Evolutionary conservation across 2,888 invertebrate species (phyloP), one percentile per base, ranked within the genome.

Genomic region (Hydropsyche betteni): DNA sequence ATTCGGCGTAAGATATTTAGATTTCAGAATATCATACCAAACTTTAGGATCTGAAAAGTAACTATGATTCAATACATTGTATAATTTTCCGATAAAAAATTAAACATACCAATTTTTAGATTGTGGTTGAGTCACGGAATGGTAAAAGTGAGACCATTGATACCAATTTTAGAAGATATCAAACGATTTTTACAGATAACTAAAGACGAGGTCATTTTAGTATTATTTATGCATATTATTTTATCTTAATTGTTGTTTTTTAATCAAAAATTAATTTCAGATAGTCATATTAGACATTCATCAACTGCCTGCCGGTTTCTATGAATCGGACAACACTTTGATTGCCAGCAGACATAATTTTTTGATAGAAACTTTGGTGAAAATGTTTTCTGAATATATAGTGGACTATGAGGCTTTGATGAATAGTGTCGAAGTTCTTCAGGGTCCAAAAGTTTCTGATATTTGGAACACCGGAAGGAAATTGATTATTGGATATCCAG

Each of bases 271-370:
- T 2, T 44, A 4, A 6, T 77, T 77, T 38, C 82, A 88, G 88
- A 86, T 94, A 50, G 87, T 95, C 8, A 90, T 96, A 77, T 84
- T 96, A 69, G 95, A 96, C 81, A 93, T 96, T 68, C 94, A 95
- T 81, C 90, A 94, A 77, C 94, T 95, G 83, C 94, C 94, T 0
- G 85, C 91, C 16, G 91, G 91, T 2, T 91, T 91, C 80, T 87
- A 87, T 80, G 82, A 85, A 38, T 81, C 82, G 0, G 83, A 86
- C 72, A 86, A 86, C 51, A 82, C 85, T 0, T 87, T 88, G 0
- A 85, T 87, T 33, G 83, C 85, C 0, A 81, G 82, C 12, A 87
- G 89, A 2, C 91, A 91, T 81, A 83, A 83, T 7, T 86, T 88
- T 12, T 83, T 92, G 0, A 83, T 90, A n/a, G 84, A 87, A 53